A percentile compares a stretch with the other conserved stretches of the same genome.
Evolutionary conservation across 2,888 invertebrate species (phyloP).

Genomic region (Anticlea derivata): DNA sequence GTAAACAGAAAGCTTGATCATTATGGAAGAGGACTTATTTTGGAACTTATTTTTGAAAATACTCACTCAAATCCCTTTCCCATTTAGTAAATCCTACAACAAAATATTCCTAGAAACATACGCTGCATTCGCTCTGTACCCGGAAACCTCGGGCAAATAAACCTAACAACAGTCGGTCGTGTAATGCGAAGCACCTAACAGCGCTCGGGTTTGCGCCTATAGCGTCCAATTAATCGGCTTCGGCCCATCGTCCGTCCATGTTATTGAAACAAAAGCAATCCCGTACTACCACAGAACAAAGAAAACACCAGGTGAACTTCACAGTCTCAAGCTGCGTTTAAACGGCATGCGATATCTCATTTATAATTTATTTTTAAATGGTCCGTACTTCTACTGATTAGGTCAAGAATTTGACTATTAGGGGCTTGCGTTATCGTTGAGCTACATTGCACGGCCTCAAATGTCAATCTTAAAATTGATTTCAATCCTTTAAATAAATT

Average conservation of each 20-base stretch:
- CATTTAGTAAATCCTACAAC: background rate
- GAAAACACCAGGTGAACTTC: constrained; percentile 29
- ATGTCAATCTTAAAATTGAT: no score
- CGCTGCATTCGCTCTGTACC: constrained; percentile 17
- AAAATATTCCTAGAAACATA: constrained; percentile 3
- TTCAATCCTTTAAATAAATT: no score
- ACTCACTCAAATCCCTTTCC: background rate
- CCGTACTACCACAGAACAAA: constrained; percentile 39
- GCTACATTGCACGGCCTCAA: no score
- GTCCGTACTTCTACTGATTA: no score
- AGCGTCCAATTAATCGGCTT: constrained; percentile 65
- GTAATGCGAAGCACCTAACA: constrained; percentile 50
- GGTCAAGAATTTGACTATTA: no score
- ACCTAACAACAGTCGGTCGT: constrained; percentile 46
- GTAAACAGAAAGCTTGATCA: no score
- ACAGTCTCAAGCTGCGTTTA: no score
- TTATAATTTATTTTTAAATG: no score
- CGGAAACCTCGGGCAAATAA: constrained; percentile 38
- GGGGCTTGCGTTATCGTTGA: no score
- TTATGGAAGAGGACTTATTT: no score
- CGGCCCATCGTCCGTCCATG: constrained; percentile 47
- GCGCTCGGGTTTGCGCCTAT: constrained; percentile 55
- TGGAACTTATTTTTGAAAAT: no score
- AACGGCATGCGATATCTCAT: no score
- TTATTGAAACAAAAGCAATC: constrained; percentile 50